Percentiles rank a stretch among this genome's conserved stretches.
phyloP scores from a whole-genome alignment of 2,797 vertebrate species.

The Pantherophis vulpinus region DNA sequence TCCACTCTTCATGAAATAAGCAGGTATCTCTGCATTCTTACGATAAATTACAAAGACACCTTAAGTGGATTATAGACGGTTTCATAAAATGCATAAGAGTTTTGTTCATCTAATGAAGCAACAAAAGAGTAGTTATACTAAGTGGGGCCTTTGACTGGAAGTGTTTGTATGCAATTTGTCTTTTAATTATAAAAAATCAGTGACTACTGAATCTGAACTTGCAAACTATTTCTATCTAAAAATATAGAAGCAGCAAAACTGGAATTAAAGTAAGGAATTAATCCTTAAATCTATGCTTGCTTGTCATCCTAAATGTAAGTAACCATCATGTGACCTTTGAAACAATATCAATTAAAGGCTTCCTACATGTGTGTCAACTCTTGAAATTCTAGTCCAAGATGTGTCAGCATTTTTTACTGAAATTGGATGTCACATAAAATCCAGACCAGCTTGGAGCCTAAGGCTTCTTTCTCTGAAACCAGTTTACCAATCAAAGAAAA shows the following conservation, averaged over 20 bases:
- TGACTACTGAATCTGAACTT: not conserved
- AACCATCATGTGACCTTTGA: not conserved
- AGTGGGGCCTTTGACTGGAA: not conserved
- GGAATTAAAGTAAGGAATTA: not conserved
- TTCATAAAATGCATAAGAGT: not conserved
- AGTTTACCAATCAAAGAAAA: not conserved
- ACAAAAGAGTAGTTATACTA: not conserved
- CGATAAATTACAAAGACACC: not conserved
- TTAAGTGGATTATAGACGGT: not conserved
- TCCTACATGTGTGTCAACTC: not conserved
- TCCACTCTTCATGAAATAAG: not conserved
- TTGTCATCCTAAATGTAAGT: not conserved
- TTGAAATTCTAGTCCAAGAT: not conserved
- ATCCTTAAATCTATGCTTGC: too few species aligned
- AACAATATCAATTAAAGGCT: not conserved
- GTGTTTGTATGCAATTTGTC: not conserved
- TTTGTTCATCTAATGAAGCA: not conserved
- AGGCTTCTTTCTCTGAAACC: not conserved
- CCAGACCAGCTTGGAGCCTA: not conserved
- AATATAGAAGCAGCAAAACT: rapidly evolving
- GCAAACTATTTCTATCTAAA: not conserved
- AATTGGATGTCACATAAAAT: not conserved
- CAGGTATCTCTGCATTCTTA: not conserved
- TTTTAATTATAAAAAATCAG: not conserved
- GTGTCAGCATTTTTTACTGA: not conserved